These are phyloP conservation scores for Ivindomyrus marchei DNA, from an alignment of 2,113 vertebrate species.

Conservation along the genomic window DNA sequence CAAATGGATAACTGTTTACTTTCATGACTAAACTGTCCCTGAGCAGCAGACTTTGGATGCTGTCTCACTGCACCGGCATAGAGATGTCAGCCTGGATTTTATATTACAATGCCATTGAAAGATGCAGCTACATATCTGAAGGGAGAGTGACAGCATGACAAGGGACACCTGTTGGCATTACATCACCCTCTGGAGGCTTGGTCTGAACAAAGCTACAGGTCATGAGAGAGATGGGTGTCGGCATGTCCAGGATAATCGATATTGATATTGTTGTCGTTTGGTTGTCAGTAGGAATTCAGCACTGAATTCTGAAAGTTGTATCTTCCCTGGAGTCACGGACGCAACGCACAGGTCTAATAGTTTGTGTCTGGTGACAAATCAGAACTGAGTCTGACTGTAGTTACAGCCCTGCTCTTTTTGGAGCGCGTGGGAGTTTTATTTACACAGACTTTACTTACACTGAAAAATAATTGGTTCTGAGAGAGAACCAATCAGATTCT, in stretches of 20 bases:
- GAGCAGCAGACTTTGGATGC: neutral
- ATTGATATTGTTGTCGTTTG: neutral
- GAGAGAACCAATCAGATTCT: neutral
- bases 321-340: neutral
- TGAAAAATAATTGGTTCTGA: neutral
- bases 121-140: neutral
- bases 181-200: neutral
- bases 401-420: neutral
- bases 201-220: neutral
- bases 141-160: neutral
- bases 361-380: neutral
- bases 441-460: neutral
- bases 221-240: neutral
- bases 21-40: neutral
- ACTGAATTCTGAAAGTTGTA: neutral
- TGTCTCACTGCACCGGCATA: neutral
- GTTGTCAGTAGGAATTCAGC: neutral
- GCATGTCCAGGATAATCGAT: neutral
- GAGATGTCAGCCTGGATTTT: neutral
- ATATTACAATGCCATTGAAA: neutral
- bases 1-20: neutral
- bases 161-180: neutral
- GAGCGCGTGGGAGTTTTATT: neutral
- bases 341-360: neutral
- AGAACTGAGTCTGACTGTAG: neutral